A percentile compares a stretch with the other conserved stretches of the same genome.
phyloP scores from a whole-genome alignment of 1,140 invertebrate genomes.

The Cepaea nemoralis region DNA sequence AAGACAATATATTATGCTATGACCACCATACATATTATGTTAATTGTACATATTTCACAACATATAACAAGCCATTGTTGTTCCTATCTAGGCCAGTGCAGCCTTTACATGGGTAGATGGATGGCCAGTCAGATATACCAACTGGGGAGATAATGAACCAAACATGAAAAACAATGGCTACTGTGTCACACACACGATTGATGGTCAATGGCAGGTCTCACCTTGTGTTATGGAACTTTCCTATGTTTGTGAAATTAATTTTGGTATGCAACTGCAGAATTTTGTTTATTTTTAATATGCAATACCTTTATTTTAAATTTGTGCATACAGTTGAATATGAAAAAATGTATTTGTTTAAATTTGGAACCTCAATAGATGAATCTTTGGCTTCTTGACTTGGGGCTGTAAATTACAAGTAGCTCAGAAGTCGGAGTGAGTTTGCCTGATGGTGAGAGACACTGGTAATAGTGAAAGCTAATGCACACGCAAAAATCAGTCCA shows the following conservation, averaged over 20 bases:
- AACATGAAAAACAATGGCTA: background rate
- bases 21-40: background rate
- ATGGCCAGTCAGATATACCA: conserved; percentile 36
- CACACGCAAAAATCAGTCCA: too few relatives aligned
- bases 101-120: conserved; percentile 16
- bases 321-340: too few relatives aligned
- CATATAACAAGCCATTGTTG: background rate
- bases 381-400: too few relatives aligned
- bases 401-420: too few relatives aligned
- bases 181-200: conserved; percentile 37
- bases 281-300: too few relatives aligned
- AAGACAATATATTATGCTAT: too few relatives aligned
- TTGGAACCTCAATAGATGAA: too few relatives aligned
- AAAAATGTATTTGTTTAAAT: too few relatives aligned
- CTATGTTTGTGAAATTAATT: conserved; percentile 31
- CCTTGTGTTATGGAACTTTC: background rate
- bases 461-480: too few relatives aligned
- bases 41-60: background rate
- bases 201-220: conserved; percentile 29
- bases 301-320: too few relatives aligned
- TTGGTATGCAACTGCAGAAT: conserved; percentile 13
- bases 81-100: background rate
- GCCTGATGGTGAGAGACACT: too few relatives aligned
- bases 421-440: too few relatives aligned
- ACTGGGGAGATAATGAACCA: conserved; percentile 41